Conservation (phyloP, 1,140 invertebrate genomes). For the Riptortus pedestris region DNA sequence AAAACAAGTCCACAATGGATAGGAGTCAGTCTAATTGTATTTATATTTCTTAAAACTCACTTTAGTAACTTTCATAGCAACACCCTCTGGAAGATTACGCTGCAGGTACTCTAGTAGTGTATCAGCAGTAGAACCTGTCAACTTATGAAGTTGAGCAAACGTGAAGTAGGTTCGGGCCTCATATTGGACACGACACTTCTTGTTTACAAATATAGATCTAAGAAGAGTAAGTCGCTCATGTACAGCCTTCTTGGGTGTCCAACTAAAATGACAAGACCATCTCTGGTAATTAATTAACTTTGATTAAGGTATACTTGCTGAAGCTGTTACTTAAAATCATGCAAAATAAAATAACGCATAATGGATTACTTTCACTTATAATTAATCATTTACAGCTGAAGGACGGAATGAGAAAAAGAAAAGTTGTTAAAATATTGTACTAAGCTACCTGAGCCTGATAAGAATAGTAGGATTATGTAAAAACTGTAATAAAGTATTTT, state of each 20-base stretch:
- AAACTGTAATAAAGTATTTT: too few relatives aligned
- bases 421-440: too few relatives aligned
- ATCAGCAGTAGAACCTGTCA: slow-evolving; percentile 91
- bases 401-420: too few relatives aligned
- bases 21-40: too few relatives aligned
- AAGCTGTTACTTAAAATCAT: too few relatives aligned
- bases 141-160: slow-evolving; percentile 65
- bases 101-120: slow-evolving; percentile 95
- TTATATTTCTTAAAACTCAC: slow-evolving; percentile 41
- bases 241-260: slow-evolving; percentile 55
- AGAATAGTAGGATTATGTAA: too few relatives aligned
- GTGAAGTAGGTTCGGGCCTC: slow-evolving; percentile 88
- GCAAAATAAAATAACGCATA: background rate
- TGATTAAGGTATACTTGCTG: background rate
- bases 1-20: too few relatives aligned
- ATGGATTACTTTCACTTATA: too few relatives aligned
- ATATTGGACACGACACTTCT: slow-evolving; percentile 92
- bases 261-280: slow-evolving; percentile 44
- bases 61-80: slow-evolving; percentile 88
- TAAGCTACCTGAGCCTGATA: too few relatives aligned
- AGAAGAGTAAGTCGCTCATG: slow-evolving; percentile 69
- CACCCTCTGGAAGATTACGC: slow-evolving; percentile 93
- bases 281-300: slow-evolving; percentile 1
- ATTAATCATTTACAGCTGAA: too few relatives aligned
- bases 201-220: slow-evolving; percentile 81